Conservation (phyloP, 1,140 invertebrate species). For the Thrips palmi region DNA sequence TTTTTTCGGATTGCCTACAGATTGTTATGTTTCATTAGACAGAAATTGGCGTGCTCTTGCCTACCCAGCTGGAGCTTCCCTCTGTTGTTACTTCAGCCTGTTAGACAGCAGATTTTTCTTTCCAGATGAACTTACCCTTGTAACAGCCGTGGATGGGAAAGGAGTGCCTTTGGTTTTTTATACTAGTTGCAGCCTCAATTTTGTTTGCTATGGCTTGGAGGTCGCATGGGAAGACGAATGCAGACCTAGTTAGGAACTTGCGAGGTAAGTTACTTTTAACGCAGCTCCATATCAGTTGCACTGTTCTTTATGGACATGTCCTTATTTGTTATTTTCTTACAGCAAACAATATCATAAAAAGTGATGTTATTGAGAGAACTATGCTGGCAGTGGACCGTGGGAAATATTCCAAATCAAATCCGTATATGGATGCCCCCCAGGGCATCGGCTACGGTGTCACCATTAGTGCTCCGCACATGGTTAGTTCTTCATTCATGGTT, state of each 20-base stretch:
- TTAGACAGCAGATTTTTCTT: too few relatives aligned
- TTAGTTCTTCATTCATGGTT: too few relatives aligned
- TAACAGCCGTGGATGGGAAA: too few relatives aligned
- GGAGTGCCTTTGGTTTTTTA: too few relatives aligned
- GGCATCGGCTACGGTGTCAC: slow-evolving; percentile 79
- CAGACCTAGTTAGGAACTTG: slow-evolving; percentile 66
- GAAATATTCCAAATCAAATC: slow-evolving; percentile 50
- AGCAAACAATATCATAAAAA: slow-evolving; percentile 76
- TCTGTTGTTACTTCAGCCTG: too few relatives aligned
- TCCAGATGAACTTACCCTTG: too few relatives aligned
- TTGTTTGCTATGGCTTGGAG: slow-evolving; percentile 40
- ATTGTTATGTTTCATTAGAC: too few relatives aligned
- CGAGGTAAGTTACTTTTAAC: slow-evolving; percentile 36
- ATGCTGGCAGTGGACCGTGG: slow-evolving; percentile 77
- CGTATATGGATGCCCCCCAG: slow-evolving; percentile 83
- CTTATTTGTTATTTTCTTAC: slow-evolving; percentile 21
- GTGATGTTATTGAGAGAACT: slow-evolving; percentile 53
- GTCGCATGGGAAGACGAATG: slow-evolving; percentile 66
- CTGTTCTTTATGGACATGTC: slow-evolving; percentile 1
- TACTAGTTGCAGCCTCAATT: too few relatives aligned
- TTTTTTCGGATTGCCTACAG: too few relatives aligned
- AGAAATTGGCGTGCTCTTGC: too few relatives aligned
- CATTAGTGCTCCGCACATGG: slow-evolving; percentile 97
- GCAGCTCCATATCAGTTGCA: slow-evolving; percentile 4
- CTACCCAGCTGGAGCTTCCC: too few relatives aligned